Evolutionary conservation across 2,113 vertebrate genomes (phyloP).

Genomic region (Laterallus jamaicensis): DNA sequence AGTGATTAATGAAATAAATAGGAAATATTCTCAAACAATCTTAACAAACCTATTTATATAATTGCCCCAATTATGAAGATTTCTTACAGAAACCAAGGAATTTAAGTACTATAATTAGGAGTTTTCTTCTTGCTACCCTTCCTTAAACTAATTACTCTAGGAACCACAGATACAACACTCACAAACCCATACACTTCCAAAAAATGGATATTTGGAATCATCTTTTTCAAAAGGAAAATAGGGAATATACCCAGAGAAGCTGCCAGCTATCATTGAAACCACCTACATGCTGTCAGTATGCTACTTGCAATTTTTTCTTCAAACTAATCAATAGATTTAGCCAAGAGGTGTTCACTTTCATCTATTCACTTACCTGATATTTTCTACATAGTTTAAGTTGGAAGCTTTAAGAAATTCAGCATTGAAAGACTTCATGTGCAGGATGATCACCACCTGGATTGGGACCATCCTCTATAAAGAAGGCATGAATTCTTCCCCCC

Average conservation of each 20-base stretch:
- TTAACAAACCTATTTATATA: not conserved
- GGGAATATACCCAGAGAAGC: not conserved
- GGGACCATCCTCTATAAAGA: not conserved
- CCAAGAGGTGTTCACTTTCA: not conserved
- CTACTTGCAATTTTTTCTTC: not conserved
- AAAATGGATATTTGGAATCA: not conserved
- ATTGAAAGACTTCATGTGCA: not conserved
- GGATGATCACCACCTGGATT: not conserved
- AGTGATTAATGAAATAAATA: not conserved
- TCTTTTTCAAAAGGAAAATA: not conserved
- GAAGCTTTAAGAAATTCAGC: not conserved
- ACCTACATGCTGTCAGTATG: not conserved
- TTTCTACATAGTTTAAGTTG: not conserved
- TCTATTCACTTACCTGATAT: not conserved
- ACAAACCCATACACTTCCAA: not conserved
- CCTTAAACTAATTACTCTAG: not conserved
- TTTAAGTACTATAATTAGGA: not conserved
- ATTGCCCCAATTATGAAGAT: not conserved
- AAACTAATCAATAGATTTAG: not conserved
- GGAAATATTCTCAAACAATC: not conserved
- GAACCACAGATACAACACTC: not conserved
- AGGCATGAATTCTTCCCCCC: accelerated
- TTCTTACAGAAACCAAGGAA: not conserved
- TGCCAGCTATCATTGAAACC: not conserved
- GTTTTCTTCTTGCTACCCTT: not conserved